Evolutionary conservation across 1,140 invertebrate species (phyloP).

Genomic region (Saccostrea cuccullata): DNA sequence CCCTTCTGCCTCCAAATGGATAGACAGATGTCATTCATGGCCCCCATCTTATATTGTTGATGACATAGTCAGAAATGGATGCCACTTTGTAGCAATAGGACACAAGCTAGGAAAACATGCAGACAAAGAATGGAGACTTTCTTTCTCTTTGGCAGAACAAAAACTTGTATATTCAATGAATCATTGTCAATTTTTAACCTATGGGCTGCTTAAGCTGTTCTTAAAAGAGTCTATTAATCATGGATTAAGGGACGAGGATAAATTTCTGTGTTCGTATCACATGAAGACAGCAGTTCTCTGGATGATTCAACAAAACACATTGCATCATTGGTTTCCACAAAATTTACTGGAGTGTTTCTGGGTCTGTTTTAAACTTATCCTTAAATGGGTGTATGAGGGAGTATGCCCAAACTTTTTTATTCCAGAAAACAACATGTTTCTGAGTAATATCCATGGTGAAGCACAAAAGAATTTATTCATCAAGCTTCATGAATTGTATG

Average conservation of each 20-base stretch:
- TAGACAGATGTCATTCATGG: too few relatives aligned
- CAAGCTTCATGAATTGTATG: neutral
- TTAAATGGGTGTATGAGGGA: neutral
- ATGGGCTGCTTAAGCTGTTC: neutral
- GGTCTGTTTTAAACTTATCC: neutral
- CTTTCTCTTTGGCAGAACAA: too few relatives aligned
- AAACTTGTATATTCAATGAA: too few relatives aligned
- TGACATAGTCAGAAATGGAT: too few relatives aligned
- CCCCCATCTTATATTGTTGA: too few relatives aligned
- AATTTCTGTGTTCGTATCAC: neutral
- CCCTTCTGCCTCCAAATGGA: neutral
- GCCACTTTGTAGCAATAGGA: too few relatives aligned
- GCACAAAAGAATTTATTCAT: neutral
- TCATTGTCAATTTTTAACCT: too few relatives aligned
- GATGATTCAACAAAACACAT: neutral
- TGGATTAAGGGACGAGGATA: neutral
- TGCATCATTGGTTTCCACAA: neutral
- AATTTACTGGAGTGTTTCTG: neutral
- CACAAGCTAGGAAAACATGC: too few relatives aligned
- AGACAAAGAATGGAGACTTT: too few relatives aligned
- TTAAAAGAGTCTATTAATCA: neutral
- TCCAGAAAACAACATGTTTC: constrained; percentile 1
- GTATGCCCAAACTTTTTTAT: neutral
- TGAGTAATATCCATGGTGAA: neutral
- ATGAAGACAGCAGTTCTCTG: neutral